Evolutionary conservation across 1,140 invertebrate genomes (phyloP).

Genomic region (Apis cerana): DNA sequence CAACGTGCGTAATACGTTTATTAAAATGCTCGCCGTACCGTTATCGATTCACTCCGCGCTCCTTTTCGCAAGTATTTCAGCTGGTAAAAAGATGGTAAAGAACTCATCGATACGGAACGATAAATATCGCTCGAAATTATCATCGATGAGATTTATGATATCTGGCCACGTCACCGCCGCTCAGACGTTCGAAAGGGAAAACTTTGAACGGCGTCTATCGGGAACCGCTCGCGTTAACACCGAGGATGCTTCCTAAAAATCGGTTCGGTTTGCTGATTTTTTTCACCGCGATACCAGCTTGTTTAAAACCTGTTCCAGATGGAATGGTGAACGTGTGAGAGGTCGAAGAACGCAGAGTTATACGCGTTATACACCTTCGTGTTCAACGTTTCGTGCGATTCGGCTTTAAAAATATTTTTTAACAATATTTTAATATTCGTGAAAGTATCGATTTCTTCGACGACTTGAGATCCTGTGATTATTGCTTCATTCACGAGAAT

Average conservation of each 20-base stretch:
- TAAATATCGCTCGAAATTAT: not conserved
- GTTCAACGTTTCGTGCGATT: not conserved
- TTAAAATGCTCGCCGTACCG: not conserved
- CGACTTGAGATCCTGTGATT: slow-evolving; percentile 43
- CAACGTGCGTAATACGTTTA: slow-evolving; percentile 9
- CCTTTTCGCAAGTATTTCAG: not conserved
- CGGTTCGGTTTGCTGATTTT: slow-evolving; percentile 3
- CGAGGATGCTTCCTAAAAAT: slow-evolving; percentile 21
- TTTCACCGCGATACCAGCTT: not conserved
- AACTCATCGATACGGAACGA: not conserved
- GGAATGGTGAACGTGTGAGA: not conserved
- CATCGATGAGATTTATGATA: not conserved
- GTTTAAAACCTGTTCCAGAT: slow-evolving; percentile 50
- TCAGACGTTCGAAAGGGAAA: too few relatives aligned
- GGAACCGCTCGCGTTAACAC: not conserved
- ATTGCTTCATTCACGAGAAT: slow-evolving; percentile 18
- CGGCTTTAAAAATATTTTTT: not conserved
- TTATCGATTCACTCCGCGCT: not conserved
- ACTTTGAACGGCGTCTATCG: not conserved
- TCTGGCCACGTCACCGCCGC: not conserved
- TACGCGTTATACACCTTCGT: not conserved
- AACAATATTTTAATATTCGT: not conserved
- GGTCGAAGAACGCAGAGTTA: not conserved
- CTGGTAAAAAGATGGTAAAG: not conserved
- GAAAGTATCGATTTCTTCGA: slow-evolving; percentile 29